A percentile compares a stretch with the other conserved stretches of the same genome.
phyloP scores from a whole-genome alignment of 2,888 invertebrate genomes.

The Polylopha cassiicola region DNA sequence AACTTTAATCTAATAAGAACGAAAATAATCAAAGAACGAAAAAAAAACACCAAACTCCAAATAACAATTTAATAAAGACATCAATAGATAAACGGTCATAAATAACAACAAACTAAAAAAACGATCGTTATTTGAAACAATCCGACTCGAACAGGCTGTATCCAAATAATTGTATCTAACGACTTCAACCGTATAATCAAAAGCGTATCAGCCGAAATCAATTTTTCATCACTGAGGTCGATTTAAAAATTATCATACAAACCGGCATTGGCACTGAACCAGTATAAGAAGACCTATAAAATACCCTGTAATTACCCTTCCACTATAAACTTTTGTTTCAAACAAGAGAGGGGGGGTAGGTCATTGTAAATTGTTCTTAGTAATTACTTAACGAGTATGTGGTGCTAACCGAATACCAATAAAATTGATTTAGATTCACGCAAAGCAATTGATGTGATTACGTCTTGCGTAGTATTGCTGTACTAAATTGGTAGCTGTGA shows the following conservation, averaged over 20 bases:
- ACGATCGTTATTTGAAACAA: slow-evolving; percentile 40
- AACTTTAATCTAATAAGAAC: too few relatives aligned
- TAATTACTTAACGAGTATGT: slow-evolving; percentile 62
- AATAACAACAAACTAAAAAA: slow-evolving; percentile 30
- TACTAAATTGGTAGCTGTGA: slow-evolving; percentile 13
- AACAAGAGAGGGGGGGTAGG: slow-evolving; percentile 21
- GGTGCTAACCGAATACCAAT: slow-evolving; percentile 49
- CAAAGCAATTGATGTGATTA: slow-evolving; percentile 44
- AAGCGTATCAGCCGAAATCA: slow-evolving; percentile 72
- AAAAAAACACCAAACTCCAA: too few relatives aligned
- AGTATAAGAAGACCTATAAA: slow-evolving; percentile 33
- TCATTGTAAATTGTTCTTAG: slow-evolving; percentile 32
- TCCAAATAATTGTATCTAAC: slow-evolving; percentile 69
- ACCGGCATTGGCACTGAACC: slow-evolving; percentile 38
- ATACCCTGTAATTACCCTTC: slow-evolving; percentile 6
- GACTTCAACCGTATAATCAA: slow-evolving; percentile 68
- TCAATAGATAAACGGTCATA: slow-evolving; percentile 21
- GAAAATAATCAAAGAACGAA: too few relatives aligned
- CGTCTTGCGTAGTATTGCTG: slow-evolving; percentile 25
- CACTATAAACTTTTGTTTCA: slow-evolving; percentile 17
- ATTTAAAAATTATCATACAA: slow-evolving; percentile 72
- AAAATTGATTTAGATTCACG: slow-evolving; percentile 69
- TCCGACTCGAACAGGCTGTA: slow-evolving; percentile 37
- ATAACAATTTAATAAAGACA: slow-evolving; percentile 12
- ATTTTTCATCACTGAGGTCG: slow-evolving; percentile 66